Conservation (phyloP, 2,888 invertebrate species). For the Epinotia nisella region DNA sequence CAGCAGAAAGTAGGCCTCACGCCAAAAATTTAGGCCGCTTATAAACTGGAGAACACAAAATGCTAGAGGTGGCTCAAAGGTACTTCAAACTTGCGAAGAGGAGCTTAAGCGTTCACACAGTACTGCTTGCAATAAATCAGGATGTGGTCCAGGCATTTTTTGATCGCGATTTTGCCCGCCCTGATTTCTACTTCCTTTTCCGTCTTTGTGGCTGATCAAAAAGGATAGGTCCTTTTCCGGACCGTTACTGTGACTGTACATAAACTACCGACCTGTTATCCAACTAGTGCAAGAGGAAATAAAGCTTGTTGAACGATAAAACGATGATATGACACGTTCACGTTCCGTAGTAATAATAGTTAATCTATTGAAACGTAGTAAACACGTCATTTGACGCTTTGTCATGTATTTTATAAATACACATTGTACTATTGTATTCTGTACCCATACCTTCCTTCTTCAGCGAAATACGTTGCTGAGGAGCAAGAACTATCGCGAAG, state of each 20-base stretch:
- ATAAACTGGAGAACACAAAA: background rate
- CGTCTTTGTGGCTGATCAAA: no score
- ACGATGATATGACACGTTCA: conserved; percentile 24
- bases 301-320: conserved; percentile 23
- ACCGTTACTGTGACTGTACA: conserved; percentile 9
- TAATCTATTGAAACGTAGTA: conserved; percentile 21
- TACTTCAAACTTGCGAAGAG: background rate
- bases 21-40: background rate
- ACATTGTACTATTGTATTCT: no score
- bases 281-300: conserved; percentile 21
- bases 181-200: no score
- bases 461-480: no score
- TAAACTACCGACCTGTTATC: conserved; percentile 1
- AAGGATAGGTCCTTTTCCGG: no score
- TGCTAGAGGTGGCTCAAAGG: background rate
- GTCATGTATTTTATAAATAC: no score
- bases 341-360: conserved; percentile 27
- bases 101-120: background rate
- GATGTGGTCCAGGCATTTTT: no score
- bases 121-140: background rate
- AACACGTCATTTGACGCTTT: no score
- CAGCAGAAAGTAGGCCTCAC: background rate
- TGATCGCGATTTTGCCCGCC: no score
- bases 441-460: no score
- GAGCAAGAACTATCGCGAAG: no score